Conservation (phyloP, 2,888 invertebrate genomes). For the Phytoseiulus persimilis region DNA sequence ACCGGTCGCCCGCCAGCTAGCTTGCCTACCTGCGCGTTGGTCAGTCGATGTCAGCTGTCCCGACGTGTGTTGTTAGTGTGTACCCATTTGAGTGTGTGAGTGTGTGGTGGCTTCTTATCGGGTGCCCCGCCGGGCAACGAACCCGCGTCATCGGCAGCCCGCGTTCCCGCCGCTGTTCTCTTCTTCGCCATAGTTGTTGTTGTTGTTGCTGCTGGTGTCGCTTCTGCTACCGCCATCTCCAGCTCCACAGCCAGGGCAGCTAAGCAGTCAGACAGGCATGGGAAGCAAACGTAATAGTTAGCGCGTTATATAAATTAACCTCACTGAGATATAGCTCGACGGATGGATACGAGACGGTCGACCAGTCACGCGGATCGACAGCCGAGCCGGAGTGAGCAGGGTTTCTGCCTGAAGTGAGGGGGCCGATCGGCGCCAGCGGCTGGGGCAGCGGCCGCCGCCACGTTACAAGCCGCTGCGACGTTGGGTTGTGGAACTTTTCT, state of each 20-base stretch:
- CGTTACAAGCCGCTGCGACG: neutral
- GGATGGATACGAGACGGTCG: neutral
- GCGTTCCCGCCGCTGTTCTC: neutral
- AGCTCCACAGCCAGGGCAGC: neutral
- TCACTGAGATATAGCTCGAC: constrained; percentile 5
- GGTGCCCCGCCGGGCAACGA: constrained; percentile 5
- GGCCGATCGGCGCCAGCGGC: no score
- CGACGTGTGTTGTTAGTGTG: neutral
- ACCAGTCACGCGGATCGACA: neutral
- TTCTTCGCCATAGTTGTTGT: neutral
- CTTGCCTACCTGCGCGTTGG: neutral
- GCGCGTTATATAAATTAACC: neutral
- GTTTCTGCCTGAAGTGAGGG: neutral
- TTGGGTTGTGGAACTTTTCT: neutral
- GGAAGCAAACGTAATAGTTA: constrained; percentile 5
- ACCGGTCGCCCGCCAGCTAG: neutral
- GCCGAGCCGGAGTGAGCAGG: neutral
- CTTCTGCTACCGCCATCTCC: neutral
- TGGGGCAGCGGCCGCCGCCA: no score
- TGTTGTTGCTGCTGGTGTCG: neutral
- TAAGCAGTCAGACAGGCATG: neutral
- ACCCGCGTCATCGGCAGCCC: neutral
- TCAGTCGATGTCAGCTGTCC: neutral
- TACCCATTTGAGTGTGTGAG: neutral
- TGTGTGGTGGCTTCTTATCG: neutral